Percentiles rank a stretch among this genome's conserved stretches.
phyloP scores from a whole-genome alignment of 1,140 invertebrate species.

The Conus ventricosus region DNA sequence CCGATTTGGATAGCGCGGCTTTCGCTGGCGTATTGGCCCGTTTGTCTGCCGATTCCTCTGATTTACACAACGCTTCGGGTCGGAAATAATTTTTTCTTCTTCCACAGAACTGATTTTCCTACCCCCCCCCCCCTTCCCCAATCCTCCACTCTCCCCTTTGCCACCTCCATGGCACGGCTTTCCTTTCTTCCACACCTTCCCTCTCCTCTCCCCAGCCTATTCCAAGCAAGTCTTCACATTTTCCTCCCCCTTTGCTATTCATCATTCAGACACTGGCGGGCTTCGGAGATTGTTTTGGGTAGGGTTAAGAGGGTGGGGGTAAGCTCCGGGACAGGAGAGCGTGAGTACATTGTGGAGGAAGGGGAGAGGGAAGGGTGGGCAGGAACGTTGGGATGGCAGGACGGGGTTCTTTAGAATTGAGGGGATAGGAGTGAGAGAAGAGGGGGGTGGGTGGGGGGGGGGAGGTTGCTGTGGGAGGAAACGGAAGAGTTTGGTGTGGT shows the following conservation, averaged over 20 bases:
- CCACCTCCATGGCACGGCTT: no score
- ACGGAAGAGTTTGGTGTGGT: not conserved
- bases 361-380: not conserved
- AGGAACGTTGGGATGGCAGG: no score
- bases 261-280: not conserved
- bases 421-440: not conserved
- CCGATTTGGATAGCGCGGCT: not conserved
- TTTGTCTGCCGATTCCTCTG: conserved; percentile 10
- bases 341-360: not conserved
- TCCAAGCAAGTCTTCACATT: not conserved
- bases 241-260: not conserved
- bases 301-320: not conserved
- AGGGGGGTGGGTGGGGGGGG: not conserved
- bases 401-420: no score
- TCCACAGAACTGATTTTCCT: not conserved
- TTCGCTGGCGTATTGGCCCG: not conserved
- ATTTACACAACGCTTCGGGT: not conserved
- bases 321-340: not conserved
- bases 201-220: conserved; percentile 23
- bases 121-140: not conserved
- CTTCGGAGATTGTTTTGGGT: not conserved
- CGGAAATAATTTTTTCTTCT: conserved; percentile 11
- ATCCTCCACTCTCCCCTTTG: no score
- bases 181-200: not conserved
- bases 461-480: no score